phyloP scores from a whole-genome alignment of 2,797 vertebrate genomes.

The Alca torda region DNA sequence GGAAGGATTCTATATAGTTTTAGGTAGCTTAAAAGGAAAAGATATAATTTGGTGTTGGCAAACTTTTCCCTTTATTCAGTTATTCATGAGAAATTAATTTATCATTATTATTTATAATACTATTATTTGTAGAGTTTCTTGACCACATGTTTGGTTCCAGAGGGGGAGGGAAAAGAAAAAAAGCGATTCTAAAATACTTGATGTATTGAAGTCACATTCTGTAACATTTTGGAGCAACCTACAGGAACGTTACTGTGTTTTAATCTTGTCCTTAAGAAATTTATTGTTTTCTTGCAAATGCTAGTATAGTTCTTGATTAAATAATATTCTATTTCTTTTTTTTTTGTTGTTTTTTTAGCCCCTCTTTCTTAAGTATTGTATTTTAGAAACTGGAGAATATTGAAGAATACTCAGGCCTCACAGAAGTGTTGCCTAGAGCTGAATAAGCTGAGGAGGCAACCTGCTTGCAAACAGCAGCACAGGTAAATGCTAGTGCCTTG shows the following conservation, averaged over 20 bases:
- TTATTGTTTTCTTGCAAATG: neutral
- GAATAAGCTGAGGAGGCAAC: constrained; percentile 57
- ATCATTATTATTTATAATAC: neutral
- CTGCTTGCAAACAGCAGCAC: constrained; percentile 62
- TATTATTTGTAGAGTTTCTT: neutral
- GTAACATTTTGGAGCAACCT: neutral
- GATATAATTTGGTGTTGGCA: neutral
- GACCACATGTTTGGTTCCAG: neutral
- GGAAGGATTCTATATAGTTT: neutral
- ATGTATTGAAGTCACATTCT: neutral
- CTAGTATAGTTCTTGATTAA: neutral
- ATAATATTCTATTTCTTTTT: neutral
- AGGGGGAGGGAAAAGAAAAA: neutral
- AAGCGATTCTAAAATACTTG: neutral
- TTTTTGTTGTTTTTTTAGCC: neutral
- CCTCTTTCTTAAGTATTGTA: neutral
- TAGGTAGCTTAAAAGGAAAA: neutral
- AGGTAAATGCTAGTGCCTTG: constrained; percentile 73
- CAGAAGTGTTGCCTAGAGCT: constrained; percentile 29
- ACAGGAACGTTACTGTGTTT: neutral
- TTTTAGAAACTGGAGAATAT: constrained; percentile 22
- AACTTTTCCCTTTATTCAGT: neutral
- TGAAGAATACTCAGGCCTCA: constrained; percentile 47
- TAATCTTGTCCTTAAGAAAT: neutral
- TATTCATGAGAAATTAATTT: neutral